phyloP scores from a whole-genome alignment of 2,888 invertebrate species.

The Hyposoter didymator region DNA sequence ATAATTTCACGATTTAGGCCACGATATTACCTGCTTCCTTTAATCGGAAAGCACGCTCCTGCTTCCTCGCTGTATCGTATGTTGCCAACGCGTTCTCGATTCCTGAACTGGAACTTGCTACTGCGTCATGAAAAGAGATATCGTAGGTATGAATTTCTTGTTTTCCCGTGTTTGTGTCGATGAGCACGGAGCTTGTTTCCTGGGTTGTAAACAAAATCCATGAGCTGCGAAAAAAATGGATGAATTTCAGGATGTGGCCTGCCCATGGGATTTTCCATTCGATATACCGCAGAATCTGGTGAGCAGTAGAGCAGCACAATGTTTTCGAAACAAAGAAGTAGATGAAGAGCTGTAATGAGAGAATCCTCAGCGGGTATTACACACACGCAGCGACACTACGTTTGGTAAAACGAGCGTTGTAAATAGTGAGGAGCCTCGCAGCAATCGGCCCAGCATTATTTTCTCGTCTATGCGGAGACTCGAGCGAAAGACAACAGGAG shows the following conservation, averaged over 20 bases:
- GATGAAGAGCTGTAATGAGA: constrained; percentile 56
- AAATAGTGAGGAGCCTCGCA: neutral
- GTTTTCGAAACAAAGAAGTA: constrained; percentile 67
- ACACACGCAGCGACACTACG: constrained; percentile 2
- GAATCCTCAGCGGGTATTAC: constrained; percentile 18
- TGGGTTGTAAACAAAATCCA: constrained; percentile 26
- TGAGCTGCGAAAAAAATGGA: constrained; percentile 70
- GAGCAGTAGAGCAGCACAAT: constrained; percentile 71
- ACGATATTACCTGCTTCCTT: neutral
- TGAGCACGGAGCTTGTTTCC: constrained; percentile 63
- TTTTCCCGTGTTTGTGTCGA: constrained; percentile 12
- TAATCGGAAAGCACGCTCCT: constrained; percentile 1
- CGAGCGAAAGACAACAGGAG: constrained; percentile 66
- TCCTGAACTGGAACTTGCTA: constrained; percentile 7
- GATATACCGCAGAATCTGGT: constrained; percentile 73
- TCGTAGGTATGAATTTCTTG: neutral
- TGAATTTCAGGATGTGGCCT: constrained; percentile 79
- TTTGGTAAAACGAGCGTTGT: neutral
- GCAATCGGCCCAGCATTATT: constrained; percentile 40
- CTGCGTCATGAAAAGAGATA: neutral
- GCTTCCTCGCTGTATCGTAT: neutral
- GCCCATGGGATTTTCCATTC: constrained; percentile 19
- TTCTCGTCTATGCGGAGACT: neutral
- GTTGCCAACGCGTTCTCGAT: neutral
- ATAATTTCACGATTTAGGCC: constrained; percentile 41